Evolutionary conservation across 53 echinoderm and acorn worm genomes (phyloP).

Genomic region (Henricia sp.): DNA sequence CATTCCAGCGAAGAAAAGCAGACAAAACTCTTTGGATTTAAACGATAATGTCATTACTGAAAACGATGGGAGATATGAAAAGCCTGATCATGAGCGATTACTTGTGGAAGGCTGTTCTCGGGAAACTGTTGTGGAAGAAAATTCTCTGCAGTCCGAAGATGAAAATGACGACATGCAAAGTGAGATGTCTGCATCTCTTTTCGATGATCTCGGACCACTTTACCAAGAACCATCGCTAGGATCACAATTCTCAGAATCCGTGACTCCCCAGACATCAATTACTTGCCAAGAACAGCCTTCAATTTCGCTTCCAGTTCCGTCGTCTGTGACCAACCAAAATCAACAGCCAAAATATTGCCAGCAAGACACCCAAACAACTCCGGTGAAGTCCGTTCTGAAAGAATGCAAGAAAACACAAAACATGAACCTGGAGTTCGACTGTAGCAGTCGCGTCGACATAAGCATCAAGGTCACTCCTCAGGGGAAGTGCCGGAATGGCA

Average conservation of each 20-base stretch:
- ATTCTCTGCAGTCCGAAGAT: not conserved
- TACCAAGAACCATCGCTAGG: not conserved
- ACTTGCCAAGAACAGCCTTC: not conserved
- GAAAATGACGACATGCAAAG: conserved; percentile 35
- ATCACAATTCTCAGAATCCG: not conserved
- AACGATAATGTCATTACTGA: no score
- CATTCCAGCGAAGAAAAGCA: not conserved
- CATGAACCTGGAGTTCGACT: conserved; percentile 33
- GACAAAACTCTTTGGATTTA: not conserved
- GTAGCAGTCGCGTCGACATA: conserved; percentile 40
- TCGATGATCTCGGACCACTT: not conserved
- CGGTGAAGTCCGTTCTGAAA: not conserved
- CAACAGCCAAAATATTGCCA: no score
- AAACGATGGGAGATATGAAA: not conserved
- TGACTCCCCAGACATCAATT: not conserved
- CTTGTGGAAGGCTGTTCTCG: not conserved
- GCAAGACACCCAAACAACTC: no score
- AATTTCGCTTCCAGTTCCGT: no score
- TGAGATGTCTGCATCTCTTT: conserved; percentile 27
- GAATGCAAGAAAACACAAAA: not conserved
- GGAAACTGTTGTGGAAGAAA: no score
- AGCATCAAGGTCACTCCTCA: conserved; percentile 43
- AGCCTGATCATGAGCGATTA: not conserved
- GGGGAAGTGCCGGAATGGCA: conserved; percentile 1
- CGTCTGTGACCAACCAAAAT: no score